Evolutionary conservation across 2,888 invertebrate genomes (phyloP), one percentile per base, ranked within the genome.

Genomic region (Sinohyriopsis cumingii): DNA sequence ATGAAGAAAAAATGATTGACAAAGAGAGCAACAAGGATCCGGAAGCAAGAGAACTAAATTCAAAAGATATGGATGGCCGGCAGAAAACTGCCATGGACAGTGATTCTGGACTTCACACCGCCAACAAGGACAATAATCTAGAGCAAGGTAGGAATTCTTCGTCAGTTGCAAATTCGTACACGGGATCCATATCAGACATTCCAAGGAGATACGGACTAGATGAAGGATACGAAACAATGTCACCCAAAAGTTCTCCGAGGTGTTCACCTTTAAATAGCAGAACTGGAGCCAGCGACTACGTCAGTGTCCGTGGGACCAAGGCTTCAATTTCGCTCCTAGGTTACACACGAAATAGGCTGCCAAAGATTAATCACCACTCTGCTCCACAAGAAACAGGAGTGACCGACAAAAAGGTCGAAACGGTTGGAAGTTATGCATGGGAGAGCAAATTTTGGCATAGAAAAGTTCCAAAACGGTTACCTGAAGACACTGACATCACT

Each of bases 401-500:
- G 60, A 45, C 60, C 57, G 28, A 73, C 68, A 33, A 73, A 68
- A 62, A 75, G 67, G 68, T 83, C 5, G 63, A 75, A 19, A 64
- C 74, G 5, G 62, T 72, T 2, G 83, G 83, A 12, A 84, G 84
- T 69, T 84, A 83, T 65, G 69, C 68, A 19, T 69, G 63, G 22
- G 84, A 84, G 62, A 83, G 82, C 33, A 68, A 64, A 55, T 66
- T 73, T 15, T 84, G 83, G 84, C 78, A 80, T 18, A 45, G 45
- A 45, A 45, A 45, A 45, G 45, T 45, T 12, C 45, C 45, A 45
- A 64, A 22, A 65, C 20, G 25, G 24, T 59, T 20, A 57, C 9
- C 19, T 22, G 20, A 12, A 68, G 59, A 33, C 20, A 53, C 15
- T 24, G 28, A 57, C 55, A 2, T 12, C 24, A 20, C 4, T 9